phyloP scores from a whole-genome alignment of 2,888 invertebrate genomes.

The Teinopalpus imperialis region DNA sequence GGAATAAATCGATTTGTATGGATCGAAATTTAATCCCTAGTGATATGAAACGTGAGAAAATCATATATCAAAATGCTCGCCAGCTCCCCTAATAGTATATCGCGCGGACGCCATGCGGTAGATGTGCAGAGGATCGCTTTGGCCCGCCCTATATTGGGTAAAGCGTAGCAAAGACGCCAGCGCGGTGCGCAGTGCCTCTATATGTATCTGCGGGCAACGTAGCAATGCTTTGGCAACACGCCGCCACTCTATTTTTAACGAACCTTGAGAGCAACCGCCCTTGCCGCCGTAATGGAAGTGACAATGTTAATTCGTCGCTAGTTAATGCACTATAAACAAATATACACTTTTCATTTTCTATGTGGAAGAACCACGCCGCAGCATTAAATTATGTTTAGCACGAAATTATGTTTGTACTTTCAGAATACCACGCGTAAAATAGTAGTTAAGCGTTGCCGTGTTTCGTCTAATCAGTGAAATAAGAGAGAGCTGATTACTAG shows the following conservation, averaged over 20 bases:
- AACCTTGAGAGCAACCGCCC: slow-evolving; percentile 79
- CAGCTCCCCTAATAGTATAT: neutral
- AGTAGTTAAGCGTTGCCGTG: too few species aligned
- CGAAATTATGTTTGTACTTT: too few species aligned
- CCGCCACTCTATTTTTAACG: slow-evolving; percentile 76
- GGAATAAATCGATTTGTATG: too few species aligned
- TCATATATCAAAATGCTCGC: too few species aligned
- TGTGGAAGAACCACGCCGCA: too few species aligned
- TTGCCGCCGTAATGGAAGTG: slow-evolving; percentile 62
- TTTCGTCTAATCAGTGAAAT: too few species aligned
- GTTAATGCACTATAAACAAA: slow-evolving; percentile 37
- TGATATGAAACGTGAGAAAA: too few species aligned
- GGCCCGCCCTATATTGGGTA: slow-evolving; percentile 55
- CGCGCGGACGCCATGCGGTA: slow-evolving; percentile 29
- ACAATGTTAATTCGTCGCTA: slow-evolving; percentile 39
- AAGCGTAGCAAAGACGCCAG: slow-evolving; percentile 45
- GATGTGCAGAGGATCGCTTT: slow-evolving; percentile 31
- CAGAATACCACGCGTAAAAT: too few species aligned
- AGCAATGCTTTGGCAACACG: slow-evolving; percentile 68
- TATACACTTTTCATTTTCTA: slow-evolving; percentile 43
- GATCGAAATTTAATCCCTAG: too few species aligned
- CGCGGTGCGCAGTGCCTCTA: slow-evolving; percentile 45
- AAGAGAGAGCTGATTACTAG: too few species aligned
- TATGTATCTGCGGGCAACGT: slow-evolving; percentile 64
- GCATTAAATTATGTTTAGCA: too few species aligned